phyloP scores from a whole-genome alignment of 1,140 invertebrate genomes.

The Bombus turneri region DNA sequence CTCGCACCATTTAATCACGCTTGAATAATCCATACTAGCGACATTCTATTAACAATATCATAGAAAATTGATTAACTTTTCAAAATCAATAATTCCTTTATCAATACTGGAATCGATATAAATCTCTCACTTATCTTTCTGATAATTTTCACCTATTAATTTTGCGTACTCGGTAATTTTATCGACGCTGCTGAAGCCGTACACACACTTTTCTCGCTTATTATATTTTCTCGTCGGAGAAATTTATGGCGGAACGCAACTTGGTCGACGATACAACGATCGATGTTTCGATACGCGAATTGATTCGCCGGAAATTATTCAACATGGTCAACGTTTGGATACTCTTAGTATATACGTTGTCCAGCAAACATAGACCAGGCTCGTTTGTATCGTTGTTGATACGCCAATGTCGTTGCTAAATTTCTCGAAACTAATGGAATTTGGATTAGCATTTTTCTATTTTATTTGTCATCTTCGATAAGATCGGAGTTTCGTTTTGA shows the following conservation, averaged over 20 bases:
- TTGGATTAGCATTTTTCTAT: too few relatives aligned
- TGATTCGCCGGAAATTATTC: conserved; percentile 51
- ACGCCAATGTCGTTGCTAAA: neutral
- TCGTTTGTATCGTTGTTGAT: conserved; percentile 18
- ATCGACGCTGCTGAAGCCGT: too few relatives aligned
- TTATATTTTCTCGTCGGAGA: neutral
- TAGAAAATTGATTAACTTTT: too few relatives aligned
- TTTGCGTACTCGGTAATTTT: too few relatives aligned
- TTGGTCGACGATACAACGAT: neutral
- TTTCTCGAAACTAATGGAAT: neutral
- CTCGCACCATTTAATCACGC: neutral
- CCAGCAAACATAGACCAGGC: conserved; percentile 12
- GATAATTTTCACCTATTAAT: too few relatives aligned
- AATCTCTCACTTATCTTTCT: too few relatives aligned
- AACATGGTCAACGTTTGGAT: conserved; percentile 25
- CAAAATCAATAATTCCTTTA: too few relatives aligned
- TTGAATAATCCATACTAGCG: too few relatives aligned
- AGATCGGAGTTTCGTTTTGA: too few relatives aligned
- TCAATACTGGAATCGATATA: too few relatives aligned
- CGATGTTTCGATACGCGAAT: conserved; percentile 19
- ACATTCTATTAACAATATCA: too few relatives aligned
- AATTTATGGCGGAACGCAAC: neutral
- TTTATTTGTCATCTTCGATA: too few relatives aligned
- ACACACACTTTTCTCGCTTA: neutral
- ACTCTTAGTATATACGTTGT: neutral